phyloP scores from a whole-genome alignment of 2,797 vertebrate species.

The Enteromius viviparus region DNA sequence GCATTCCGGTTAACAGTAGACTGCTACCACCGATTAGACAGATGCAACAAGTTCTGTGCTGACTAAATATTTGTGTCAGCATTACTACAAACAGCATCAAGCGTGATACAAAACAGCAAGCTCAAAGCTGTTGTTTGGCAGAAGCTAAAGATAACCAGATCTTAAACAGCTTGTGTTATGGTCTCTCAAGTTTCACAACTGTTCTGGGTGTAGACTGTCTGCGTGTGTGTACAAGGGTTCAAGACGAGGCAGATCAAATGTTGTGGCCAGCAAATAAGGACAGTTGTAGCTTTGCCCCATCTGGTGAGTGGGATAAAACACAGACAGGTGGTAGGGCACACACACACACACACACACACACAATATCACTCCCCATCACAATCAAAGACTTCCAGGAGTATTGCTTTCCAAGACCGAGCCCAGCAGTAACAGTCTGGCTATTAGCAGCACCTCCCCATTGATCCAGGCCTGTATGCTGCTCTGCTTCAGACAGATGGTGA shows the following conservation, averaged over 20 bases:
- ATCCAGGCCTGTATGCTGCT: slow-evolving; percentile 42
- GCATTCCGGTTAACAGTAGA: neutral
- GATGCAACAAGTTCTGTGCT: neutral
- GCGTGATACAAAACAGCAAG: neutral
- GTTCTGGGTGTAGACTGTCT: neutral
- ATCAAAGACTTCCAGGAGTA: slow-evolving; percentile 39
- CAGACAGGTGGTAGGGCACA: slow-evolving; percentile 61
- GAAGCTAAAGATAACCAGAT: slow-evolving; percentile 20
- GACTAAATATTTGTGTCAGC: slow-evolving; percentile 1
- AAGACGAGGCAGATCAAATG: slow-evolving; percentile 37
- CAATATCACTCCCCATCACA: slow-evolving; percentile 14
- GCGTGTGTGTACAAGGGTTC: neutral
- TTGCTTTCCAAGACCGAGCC: slow-evolving; percentile 39
- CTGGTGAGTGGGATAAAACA: slow-evolving; percentile 57
- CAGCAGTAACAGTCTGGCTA: slow-evolving; percentile 35
- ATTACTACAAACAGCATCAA: neutral
- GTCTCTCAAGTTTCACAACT: slow-evolving; percentile 42
- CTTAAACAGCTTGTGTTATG: slow-evolving; percentile 27
- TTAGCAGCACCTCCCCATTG: slow-evolving; percentile 33
- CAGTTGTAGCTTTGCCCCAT: slow-evolving; percentile 46
- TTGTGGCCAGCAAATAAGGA: slow-evolving; percentile 31
- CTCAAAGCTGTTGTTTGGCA: slow-evolving; percentile 9
- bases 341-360: neutral
- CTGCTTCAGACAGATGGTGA: slow-evolving; percentile 46
- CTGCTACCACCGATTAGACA: neutral